These are phyloP conservation scores for Reticulitermes lucifugus DNA, from an alignment of 2,888 invertebrate species.

Conservation along the genomic window DNA sequence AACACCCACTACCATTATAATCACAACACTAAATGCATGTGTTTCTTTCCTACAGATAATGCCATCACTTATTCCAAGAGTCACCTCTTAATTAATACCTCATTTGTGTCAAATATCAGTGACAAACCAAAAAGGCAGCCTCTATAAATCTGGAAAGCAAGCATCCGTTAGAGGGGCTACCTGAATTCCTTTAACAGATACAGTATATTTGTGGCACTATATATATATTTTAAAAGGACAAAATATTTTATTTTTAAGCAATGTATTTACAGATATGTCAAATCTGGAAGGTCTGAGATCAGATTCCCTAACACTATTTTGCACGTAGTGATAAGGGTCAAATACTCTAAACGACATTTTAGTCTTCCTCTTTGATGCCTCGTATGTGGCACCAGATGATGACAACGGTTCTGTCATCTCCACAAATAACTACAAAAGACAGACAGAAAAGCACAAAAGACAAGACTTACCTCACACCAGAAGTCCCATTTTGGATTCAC, in stretches of 20 bases:
- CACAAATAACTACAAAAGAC: neutral
- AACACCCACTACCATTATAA: too few relatives aligned
- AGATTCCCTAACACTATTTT: neutral
- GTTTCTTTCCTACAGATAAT: neutral
- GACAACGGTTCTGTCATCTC: neutral
- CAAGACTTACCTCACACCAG: constrained; percentile 90
- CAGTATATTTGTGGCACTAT: too few relatives aligned
- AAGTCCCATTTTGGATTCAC: constrained; percentile 97
- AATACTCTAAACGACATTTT: neutral
- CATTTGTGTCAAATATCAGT: too few relatives aligned
- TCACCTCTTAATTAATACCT: too few relatives aligned
- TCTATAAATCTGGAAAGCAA: too few relatives aligned
- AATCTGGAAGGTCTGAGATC: neutral
- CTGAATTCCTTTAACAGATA: too few relatives aligned
- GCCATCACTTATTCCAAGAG: neutral
- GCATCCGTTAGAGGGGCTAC: too few relatives aligned
- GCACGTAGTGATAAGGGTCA: too few relatives aligned
- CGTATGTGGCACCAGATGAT: neutral
- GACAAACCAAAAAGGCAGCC: too few relatives aligned
- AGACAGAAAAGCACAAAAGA: neutral
- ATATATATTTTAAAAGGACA: too few relatives aligned
- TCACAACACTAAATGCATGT: too few relatives aligned
- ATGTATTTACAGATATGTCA: neutral
- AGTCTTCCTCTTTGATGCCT: neutral
- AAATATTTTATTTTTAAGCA: too few relatives aligned